Evolutionary conservation across 2,888 invertebrate genomes (phyloP).

Genomic region (Drosophila tripunctata): DNA sequence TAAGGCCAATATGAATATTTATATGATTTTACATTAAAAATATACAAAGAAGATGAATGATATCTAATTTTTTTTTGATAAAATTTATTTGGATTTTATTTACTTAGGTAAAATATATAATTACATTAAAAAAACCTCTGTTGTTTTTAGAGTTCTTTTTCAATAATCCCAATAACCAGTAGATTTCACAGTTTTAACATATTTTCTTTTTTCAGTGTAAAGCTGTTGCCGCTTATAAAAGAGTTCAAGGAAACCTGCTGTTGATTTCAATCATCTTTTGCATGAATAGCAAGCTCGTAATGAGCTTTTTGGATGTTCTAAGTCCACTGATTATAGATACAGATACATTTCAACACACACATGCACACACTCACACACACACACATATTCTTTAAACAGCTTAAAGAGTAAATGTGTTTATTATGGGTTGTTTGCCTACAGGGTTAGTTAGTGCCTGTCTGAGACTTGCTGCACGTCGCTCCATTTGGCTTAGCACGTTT

Average conservation of each 20-base stretch:
- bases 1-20: no score
- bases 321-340: conserved; percentile 31
- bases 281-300: conserved; percentile 49
- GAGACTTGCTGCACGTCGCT: conserved; percentile 45
- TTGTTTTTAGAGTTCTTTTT: no score
- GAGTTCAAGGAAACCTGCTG: conserved; percentile 21
- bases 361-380: neutral
- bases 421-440: conserved; percentile 35
- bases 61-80: no score
- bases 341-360: conserved; percentile 1
- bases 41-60: no score
- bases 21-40: no score
- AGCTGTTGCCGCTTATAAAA: conserved; percentile 12
- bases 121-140: no score
- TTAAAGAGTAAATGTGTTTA: conserved; percentile 48
- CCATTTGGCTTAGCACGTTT: conserved; percentile 69
- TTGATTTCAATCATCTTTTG: conserved; percentile 55
- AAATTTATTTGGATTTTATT: no score
- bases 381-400: conserved; percentile 56
- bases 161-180: no score
- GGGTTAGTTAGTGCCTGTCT: conserved; percentile 27
- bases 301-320: conserved; percentile 40
- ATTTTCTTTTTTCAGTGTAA: neutral
- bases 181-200: no score
- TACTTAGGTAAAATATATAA: no score